phyloP scores from a whole-genome alignment of 2,113 vertebrate species.

The Bufo gargarizans region DNA sequence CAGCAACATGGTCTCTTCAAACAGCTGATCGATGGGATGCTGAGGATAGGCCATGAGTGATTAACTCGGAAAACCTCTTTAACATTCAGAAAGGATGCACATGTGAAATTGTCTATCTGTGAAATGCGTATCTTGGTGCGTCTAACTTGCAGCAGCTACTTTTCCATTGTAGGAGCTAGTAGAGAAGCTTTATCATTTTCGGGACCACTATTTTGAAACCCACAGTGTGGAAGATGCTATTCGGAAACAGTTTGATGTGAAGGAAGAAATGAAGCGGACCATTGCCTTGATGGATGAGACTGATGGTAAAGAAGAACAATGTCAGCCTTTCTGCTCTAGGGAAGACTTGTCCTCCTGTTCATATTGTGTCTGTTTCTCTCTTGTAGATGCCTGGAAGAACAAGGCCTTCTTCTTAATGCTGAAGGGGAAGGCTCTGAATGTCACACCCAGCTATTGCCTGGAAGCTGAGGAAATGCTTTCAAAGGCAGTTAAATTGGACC shows the following conservation, averaged over 20 bases:
- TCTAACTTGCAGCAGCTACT: not conserved
- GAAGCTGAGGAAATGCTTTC: slow-evolving; percentile 82
- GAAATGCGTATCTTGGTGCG: not conserved
- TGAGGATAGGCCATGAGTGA: too few species aligned
- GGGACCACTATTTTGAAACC: slow-evolving; percentile 86
- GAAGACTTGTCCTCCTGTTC: not conserved
- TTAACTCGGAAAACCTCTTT: too few species aligned
- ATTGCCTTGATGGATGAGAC: slow-evolving; percentile 77
- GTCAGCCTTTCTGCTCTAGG: not conserved
- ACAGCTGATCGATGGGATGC: too few species aligned
- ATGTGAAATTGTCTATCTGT: too few species aligned
- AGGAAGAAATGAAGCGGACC: slow-evolving; percentile 74
- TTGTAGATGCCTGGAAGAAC: slow-evolving; percentile 73
- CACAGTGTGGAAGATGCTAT: slow-evolving; percentile 80
- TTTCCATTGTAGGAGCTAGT: slow-evolving; percentile 77
- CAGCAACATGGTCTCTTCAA: too few species aligned
- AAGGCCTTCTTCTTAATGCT: slow-evolving; percentile 79
- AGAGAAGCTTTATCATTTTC: slow-evolving; percentile 80
- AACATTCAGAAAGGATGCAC: too few species aligned
- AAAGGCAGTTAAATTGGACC: slow-evolving; percentile 87
- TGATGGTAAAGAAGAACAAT: slow-evolving; percentile 68
- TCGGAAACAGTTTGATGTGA: slow-evolving; percentile 78
- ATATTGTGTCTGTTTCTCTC: not conserved
- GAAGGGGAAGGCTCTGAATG: slow-evolving; percentile 83
- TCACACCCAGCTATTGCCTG: slow-evolving; percentile 74